Evolutionary conservation across 92 coral and sea anemone species (phyloP).

Genomic region (Phenganax marumi): DNA sequence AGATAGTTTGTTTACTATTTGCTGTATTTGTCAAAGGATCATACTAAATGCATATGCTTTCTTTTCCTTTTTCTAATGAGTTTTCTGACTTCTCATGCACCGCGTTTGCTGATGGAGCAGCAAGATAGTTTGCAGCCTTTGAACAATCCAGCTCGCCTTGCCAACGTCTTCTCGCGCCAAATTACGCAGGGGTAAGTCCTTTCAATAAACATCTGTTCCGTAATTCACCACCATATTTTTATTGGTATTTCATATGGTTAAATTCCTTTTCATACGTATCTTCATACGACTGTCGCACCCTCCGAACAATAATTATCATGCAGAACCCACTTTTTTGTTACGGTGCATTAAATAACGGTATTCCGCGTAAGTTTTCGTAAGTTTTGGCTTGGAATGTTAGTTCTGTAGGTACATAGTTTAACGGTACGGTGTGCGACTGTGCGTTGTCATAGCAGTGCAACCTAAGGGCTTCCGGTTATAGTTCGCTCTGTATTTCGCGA

Average conservation of each 20-base stretch:
- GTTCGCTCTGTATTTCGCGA: background rate
- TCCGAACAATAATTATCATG: background rate
- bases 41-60: slow-evolving; percentile 25
- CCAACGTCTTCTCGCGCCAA: slow-evolving; percentile 38
- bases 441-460: background rate
- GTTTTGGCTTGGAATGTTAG: background rate
- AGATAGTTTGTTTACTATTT: slow-evolving; percentile 16
- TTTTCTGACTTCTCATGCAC: slow-evolving; percentile 32
- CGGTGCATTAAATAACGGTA: background rate
- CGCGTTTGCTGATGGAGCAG: slow-evolving; percentile 47
- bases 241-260: background rate
- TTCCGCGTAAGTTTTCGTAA: background rate
- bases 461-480: slow-evolving; percentile 10
- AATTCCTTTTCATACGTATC: background rate
- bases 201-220: background rate
- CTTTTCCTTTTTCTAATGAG: slow-evolving; percentile 40
- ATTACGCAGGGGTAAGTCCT: slow-evolving; percentile 42
- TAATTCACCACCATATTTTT: background rate
- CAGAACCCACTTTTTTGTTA: background rate
- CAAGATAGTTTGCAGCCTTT: slow-evolving; percentile 35
- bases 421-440: background rate
- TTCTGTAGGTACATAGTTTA: background rate
- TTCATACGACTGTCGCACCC: background rate
- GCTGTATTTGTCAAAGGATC: background rate
- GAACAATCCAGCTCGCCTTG: slow-evolving; percentile 43